Conservation (phyloP, 2,888 invertebrate species). For the Tetragonisca angustula region DNA sequence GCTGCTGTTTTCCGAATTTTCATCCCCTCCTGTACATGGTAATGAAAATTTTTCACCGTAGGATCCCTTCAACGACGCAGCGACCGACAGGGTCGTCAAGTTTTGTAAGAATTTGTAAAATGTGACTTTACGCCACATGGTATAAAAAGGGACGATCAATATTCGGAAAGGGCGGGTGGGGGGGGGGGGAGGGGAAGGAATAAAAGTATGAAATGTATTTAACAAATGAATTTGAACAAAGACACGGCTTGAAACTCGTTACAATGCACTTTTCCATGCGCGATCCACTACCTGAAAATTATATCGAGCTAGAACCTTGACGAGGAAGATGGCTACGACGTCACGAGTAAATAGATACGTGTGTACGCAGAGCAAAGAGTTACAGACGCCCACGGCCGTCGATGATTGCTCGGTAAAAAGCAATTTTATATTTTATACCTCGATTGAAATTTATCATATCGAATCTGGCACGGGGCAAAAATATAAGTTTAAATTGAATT, state of each 20-base stretch:
- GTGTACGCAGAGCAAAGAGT: not conserved
- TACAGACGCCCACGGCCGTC: not conserved
- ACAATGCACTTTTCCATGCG: too few relatives aligned
- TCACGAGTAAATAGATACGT: not conserved
- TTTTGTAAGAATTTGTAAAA: too few relatives aligned
- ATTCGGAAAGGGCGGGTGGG: not conserved
- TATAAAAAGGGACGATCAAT: not conserved
- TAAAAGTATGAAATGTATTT: too few relatives aligned
- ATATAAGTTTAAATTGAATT: conserved; percentile 83
- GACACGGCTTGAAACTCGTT: too few relatives aligned
- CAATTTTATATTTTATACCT: conserved; percentile 78
- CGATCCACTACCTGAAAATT: too few relatives aligned
- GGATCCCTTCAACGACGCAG: not conserved
- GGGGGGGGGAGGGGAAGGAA: not conserved
- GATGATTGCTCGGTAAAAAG: not conserved
- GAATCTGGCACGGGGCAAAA: conserved; percentile 82
- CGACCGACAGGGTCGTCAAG: too few relatives aligned
- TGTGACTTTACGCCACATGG: too few relatives aligned
- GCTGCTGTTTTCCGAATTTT: conserved; percentile 61
- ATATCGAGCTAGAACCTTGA: not conserved
- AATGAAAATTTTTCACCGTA: not conserved
- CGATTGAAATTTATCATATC: conserved; percentile 81
- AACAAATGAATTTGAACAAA: too few relatives aligned
- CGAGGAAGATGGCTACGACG: not conserved
- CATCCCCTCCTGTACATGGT: not conserved